Evolutionary conservation across 2,888 invertebrate species (phyloP), one percentile per base, ranked within the genome.

Genomic region (Smittia sp.): DNA sequence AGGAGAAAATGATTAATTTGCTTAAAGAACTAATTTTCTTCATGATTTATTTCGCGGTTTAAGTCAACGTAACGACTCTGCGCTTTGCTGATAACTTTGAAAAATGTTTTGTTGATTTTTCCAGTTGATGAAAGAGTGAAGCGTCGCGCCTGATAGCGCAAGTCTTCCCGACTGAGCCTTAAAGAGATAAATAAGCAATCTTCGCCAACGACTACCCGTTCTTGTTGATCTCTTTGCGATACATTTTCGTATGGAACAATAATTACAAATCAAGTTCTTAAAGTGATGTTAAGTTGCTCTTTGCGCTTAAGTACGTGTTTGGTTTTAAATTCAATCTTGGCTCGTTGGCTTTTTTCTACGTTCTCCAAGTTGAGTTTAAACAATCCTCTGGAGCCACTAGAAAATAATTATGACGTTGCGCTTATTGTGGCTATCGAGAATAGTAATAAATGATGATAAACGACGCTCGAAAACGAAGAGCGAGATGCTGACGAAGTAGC

Each of bases 371-470:
- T 18, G 72, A 58, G 32, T 72, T 72, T 54, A 72, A 72, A 72
- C 39, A 72, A 72, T 72, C 38, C n/a, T 54, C 24, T 38, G 54
- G 54, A 72, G 72, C 58, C 58, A 62, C 72, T 62, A 62, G 62
- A 72, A 32, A 62, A 62, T 72, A 72, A 72, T 72, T 72, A 72
- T 72, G 72, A 72, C 72, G 72, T 72, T 72, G 27, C 25, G 58
- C 69, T 62, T 72, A 62, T 39, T 58, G 62, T 32, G 62, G 63
- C 63, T 13, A 54, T 58, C 24, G 38, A 72, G 62, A 62, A 62
- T 62, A 62, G 72, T 22, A 72, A 62, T 72, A 72, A 72, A 72
- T 72, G 72, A 72, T 72, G 62, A 72, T 72, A 72, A 72, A 72
- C 38, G 72, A 72, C 62, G 25, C 62, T 58, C 22, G 13, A 58